phyloP scores from a whole-genome alignment of 37 sponge, comb jelly and placozoan species.

The Chondrosia reniformis region DNA sequence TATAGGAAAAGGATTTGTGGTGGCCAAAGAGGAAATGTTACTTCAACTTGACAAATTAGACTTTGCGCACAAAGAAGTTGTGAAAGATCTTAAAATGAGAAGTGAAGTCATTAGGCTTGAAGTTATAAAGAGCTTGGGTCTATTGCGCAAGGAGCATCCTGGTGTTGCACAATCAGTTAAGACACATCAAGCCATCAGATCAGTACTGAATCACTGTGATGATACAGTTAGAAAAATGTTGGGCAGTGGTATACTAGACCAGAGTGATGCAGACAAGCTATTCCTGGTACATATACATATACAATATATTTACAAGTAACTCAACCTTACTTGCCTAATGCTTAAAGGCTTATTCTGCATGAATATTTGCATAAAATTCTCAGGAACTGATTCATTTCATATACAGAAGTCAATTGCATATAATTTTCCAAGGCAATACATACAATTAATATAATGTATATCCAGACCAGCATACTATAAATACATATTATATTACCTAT shows the following conservation, averaged over 20 bases:
- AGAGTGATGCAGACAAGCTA: slow-evolving; percentile 66
- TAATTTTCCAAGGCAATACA: too few species aligned
- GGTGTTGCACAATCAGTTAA: slow-evolving; percentile 80
- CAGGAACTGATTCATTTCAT: too few species aligned
- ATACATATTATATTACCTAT: not conserved
- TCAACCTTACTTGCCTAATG: too few species aligned
- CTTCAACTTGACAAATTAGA: slow-evolving; percentile 63
- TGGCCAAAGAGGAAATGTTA: slow-evolving; percentile 83
- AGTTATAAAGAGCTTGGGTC: slow-evolving; percentile 68
- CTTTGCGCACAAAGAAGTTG: slow-evolving; percentile 51
- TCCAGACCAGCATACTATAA: too few species aligned
- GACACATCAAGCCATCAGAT: slow-evolving; percentile 77
- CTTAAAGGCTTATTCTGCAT: too few species aligned
- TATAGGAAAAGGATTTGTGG: slow-evolving; percentile 83
- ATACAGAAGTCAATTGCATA: too few species aligned
- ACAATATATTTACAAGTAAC: too few species aligned
- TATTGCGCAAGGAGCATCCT: slow-evolving; percentile 67
- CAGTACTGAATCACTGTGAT: slow-evolving; percentile 73
- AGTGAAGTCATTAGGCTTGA: slow-evolving; percentile 44
- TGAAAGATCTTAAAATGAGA: slow-evolving; percentile 22
- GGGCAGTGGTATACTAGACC: slow-evolving; percentile 70
- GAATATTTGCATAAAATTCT: too few species aligned
- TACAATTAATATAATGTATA: too few species aligned
- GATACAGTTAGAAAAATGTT: slow-evolving; percentile 56
- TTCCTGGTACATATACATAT: slow-evolving; percentile 20